Percentiles rank a stretch among this genome's conserved stretches.
Conservation (phyloP, 2,797 vertebrate genomes). For the Anomalospiza imberbis region DNA sequence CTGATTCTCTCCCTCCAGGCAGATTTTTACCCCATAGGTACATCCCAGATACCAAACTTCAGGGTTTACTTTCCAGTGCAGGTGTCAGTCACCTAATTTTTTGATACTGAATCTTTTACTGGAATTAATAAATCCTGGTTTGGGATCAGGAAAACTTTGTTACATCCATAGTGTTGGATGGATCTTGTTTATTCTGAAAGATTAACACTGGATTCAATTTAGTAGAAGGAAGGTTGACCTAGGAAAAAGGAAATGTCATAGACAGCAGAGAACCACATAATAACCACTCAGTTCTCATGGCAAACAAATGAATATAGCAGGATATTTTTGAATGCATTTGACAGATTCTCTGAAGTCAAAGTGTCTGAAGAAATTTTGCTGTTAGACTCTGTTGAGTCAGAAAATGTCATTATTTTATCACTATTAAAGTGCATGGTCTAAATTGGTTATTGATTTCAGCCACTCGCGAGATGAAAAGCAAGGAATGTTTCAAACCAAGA, state of each 20-base stretch:
- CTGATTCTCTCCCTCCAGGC: background rate
- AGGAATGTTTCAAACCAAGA: background rate
- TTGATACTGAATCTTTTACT: background rate
- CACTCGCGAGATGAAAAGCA: background rate
- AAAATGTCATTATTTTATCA: background rate
- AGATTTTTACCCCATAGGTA: background rate
- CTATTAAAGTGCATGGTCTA: background rate
- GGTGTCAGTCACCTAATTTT: background rate
- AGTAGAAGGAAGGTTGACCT: background rate
- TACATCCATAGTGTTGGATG: background rate
- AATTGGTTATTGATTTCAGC: background rate
- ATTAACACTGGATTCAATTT: background rate
- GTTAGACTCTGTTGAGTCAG: background rate
- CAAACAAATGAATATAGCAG: background rate
- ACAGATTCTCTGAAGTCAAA: background rate
- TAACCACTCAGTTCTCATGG: background rate
- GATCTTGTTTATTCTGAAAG: background rate
- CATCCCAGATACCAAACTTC: background rate
- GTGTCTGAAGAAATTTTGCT: background rate
- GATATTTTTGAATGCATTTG: background rate
- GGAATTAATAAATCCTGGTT: background rate
- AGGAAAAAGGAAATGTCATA: background rate
- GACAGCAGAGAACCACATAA: background rate
- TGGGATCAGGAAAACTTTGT: background rate
- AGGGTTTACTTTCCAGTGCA: background rate